Conservation (phyloP, 2,888 invertebrate genomes). For the Amphipyra tragopoginis region DNA sequence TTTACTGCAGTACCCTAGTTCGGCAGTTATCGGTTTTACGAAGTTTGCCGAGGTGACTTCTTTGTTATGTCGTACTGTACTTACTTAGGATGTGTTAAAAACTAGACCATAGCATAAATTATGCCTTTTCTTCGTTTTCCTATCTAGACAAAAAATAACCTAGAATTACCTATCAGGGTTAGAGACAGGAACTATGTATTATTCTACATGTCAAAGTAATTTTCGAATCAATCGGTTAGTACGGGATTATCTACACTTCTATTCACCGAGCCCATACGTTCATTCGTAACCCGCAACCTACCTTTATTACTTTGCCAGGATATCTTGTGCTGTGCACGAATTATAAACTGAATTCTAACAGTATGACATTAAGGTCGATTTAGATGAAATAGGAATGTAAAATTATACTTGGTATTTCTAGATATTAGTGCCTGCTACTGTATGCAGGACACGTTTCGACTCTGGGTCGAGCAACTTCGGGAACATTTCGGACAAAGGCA, state of each 20-base stretch:
- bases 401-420: slow-evolving; percentile 31
- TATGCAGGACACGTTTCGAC: slow-evolving; percentile 55
- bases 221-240: slow-evolving; percentile 26
- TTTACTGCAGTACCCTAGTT: no score
- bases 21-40: no score
- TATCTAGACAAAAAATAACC: background rate
- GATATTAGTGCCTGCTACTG: slow-evolving; percentile 30
- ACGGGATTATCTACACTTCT: slow-evolving; percentile 31
- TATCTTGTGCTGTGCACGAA: slow-evolving; percentile 1
- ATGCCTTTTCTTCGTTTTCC: background rate
- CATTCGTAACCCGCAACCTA: slow-evolving; percentile 49
- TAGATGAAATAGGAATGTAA: background rate
- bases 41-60: no score
- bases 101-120: no score
- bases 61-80: no score
- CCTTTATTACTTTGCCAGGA: slow-evolving; percentile 41
- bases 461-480: slow-evolving; percentile 47
- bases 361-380: slow-evolving; percentile 6
- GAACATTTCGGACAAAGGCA: slow-evolving; percentile 51
- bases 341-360: slow-evolving; percentile 15
- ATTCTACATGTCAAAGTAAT: slow-evolving; percentile 2
- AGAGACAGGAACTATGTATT: background rate
- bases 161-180: background rate
- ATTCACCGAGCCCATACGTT: slow-evolving; percentile 56
- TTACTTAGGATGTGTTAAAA: no score